Conservation (phyloP, 2,888 invertebrate species). For the Calephelis perditalis region DNA sequence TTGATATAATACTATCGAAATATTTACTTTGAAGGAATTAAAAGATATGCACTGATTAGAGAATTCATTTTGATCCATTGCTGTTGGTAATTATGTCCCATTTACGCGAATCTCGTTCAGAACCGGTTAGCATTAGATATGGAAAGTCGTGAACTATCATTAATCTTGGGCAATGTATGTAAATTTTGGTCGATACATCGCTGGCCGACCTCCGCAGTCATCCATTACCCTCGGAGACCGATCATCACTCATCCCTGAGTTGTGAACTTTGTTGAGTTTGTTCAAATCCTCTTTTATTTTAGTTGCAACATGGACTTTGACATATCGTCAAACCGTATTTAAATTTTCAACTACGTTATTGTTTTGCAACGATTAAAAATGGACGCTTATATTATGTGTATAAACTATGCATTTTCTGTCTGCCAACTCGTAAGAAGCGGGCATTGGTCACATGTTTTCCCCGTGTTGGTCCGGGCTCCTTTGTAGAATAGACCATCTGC, state of each 20-base stretch:
- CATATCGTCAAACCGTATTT: background rate
- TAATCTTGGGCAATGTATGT: constrained; percentile 60
- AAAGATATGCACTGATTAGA: too few relatives aligned
- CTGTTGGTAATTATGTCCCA: constrained; percentile 3
- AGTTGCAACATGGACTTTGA: constrained; percentile 20
- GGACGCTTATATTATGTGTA: too few relatives aligned
- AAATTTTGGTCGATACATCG: constrained; percentile 63
- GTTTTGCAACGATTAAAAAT: too few relatives aligned
- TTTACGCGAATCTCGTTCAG: background rate
- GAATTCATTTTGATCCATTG: too few relatives aligned
- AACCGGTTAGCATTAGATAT: constrained; percentile 7
- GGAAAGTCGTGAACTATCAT: constrained; percentile 35
- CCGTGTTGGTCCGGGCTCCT: too few relatives aligned
- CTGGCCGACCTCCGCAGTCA: constrained; percentile 44
- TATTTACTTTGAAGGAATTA: too few relatives aligned
- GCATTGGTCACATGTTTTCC: too few relatives aligned
- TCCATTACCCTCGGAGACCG: constrained; percentile 39
- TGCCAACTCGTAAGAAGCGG: too few relatives aligned
- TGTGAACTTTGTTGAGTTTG: constrained; percentile 30
- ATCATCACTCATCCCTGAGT: constrained; percentile 38
- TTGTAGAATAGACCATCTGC: too few relatives aligned
- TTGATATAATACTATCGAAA: too few relatives aligned
- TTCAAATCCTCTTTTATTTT: constrained; percentile 23
- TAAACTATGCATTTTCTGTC: too few relatives aligned
- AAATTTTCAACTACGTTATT: too few relatives aligned